Conservation (phyloP, 2,888 invertebrate genomes). For the Parnassius glacialis region DNA sequence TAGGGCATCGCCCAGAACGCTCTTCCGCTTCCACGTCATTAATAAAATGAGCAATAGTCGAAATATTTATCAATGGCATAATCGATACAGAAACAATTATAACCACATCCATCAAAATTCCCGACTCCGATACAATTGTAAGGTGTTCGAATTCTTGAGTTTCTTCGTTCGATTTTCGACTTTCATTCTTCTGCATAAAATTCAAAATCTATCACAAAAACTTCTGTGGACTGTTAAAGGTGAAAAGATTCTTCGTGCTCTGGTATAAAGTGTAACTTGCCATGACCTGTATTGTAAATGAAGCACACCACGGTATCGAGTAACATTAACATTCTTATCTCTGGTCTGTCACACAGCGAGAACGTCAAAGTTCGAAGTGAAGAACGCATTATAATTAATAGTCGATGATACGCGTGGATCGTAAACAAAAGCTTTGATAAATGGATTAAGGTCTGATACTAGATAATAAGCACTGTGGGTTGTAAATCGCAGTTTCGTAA, state of each 20-base stretch:
- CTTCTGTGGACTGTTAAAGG: constrained; percentile 14
- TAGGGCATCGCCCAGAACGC: constrained; percentile 64
- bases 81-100: constrained; percentile 82
- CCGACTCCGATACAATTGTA: constrained; percentile 58
- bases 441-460: constrained; percentile 76
- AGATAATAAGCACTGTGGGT: constrained; percentile 73
- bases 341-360: constrained; percentile 77
- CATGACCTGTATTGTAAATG: constrained; percentile 33
- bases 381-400: constrained; percentile 79
- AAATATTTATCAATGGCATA: constrained; percentile 81
- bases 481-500: constrained; percentile 76
- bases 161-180: constrained; percentile 39
- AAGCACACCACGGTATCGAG: constrained; percentile 62
- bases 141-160: constrained; percentile 48
- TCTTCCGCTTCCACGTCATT: constrained; percentile 79
- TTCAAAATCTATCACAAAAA: constrained; percentile 39
- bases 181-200: constrained; percentile 40
- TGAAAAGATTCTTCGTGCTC: constrained; percentile 32
- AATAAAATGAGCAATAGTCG: constrained; percentile 80
- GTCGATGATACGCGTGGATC: constrained; percentile 79
- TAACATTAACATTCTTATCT: constrained; percentile 80
- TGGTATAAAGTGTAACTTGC: constrained; percentile 46
- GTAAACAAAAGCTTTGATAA: constrained; percentile 81
- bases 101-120: constrained; percentile 79
- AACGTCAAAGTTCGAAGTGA: constrained; percentile 80